Evolutionary conservation across 2,797 vertebrate genomes (phyloP).

Genomic region (Platyrinchus mystaceus): DNA sequence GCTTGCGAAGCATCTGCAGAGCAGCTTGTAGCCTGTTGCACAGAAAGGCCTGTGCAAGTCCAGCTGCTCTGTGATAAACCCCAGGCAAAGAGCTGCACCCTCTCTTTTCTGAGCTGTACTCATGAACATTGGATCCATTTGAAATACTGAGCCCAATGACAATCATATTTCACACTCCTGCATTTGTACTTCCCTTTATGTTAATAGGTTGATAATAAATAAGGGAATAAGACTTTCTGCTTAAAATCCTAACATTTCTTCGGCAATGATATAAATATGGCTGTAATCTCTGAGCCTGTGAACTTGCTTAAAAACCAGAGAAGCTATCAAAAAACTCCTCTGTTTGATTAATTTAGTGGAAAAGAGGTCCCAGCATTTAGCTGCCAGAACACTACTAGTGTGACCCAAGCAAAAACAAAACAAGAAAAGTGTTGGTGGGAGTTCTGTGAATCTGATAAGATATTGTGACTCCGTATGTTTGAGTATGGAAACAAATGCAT

Average conservation of each 20-base stretch:
- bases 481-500: neutral
- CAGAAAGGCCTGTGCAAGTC: neutral
- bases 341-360: neutral
- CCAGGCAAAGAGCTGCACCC: neutral
- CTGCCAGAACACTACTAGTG: neutral
- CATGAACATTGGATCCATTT: neutral
- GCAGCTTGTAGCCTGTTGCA: neutral
- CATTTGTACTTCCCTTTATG: neutral
- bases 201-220: neutral
- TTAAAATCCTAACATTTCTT: neutral
- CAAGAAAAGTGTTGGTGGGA: neutral
- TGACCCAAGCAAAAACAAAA: neutral
- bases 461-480: neutral
- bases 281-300: neutral
- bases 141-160: neutral
- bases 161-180: neutral
- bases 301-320: neutral
- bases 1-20: fast-evolving
- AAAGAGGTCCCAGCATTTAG: neutral
- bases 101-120: neutral
- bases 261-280: neutral
- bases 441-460: neutral
- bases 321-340: neutral
- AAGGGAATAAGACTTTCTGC: neutral
- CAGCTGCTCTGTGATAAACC: neutral